phyloP scores from a whole-genome alignment of 1,140 invertebrate genomes.

The Tetragnatha versicolor region DNA sequence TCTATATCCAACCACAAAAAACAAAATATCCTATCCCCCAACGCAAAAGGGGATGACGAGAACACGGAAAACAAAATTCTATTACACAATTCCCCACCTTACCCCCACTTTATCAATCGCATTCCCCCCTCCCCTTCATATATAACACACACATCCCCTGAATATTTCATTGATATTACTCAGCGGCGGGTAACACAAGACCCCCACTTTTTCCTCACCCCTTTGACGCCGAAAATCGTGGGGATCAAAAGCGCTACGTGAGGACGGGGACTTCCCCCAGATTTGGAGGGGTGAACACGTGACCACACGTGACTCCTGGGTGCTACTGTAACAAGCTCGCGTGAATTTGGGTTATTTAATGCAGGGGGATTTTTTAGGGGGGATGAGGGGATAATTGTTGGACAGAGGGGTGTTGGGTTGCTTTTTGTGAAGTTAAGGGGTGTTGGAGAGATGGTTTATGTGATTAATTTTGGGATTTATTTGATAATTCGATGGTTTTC shows the following conservation, averaged over 20 bases:
- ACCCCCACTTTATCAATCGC: no score
- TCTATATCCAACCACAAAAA: no score
- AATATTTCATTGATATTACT: neutral
- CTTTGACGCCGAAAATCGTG: constrained; percentile 2
- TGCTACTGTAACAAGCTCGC: neutral
- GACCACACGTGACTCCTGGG: neutral
- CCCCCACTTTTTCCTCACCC: neutral
- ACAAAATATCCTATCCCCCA: no score
- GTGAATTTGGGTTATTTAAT: neutral
- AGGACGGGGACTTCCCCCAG: neutral
- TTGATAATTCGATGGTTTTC: no score
- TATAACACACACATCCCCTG: neutral
- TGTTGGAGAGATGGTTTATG: no score
- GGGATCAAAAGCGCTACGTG: no score
- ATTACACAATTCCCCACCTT: no score
- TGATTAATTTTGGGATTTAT: no score
- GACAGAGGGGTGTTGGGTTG: neutral
- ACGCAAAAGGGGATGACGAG: no score
- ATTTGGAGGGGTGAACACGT: neutral
- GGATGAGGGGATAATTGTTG: neutral
- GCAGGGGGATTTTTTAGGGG: neutral
- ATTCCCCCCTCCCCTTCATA: no score
- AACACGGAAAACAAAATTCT: no score
- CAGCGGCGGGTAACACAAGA: neutral
- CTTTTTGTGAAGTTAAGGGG: no score